Evolutionary conservation across 2,797 vertebrate genomes (phyloP).

Genomic region (Chelidonichthys spinosus): DNA sequence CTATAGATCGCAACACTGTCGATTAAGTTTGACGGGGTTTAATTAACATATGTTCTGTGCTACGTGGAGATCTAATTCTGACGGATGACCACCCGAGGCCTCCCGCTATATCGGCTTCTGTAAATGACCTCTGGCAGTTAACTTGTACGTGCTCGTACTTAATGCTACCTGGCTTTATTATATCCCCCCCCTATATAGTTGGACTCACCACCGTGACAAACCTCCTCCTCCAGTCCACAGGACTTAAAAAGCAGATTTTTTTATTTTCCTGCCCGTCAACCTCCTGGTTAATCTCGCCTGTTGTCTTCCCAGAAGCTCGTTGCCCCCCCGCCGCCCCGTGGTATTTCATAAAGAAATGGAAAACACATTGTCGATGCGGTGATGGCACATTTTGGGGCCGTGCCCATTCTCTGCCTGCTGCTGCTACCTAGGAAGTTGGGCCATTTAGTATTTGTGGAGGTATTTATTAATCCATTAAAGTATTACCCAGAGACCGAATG

Average conservation of each 20-base stretch:
- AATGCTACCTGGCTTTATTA: conserved; percentile 31
- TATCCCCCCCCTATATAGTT: conserved; percentile 10
- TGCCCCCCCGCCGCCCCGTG: conserved; percentile 26
- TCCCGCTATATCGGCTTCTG: neutral
- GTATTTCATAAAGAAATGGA: conserved; percentile 44
- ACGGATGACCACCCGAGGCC: too few species aligned
- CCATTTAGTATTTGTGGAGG: conserved; percentile 63
- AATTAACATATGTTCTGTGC: conserved; percentile 11
- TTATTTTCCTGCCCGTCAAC: conserved; percentile 47
- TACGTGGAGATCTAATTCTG: neutral
- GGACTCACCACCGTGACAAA: conserved; percentile 30
- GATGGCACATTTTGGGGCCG: conserved; percentile 50
- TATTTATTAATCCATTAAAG: conserved; percentile 75
- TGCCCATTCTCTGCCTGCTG: conserved; percentile 51
- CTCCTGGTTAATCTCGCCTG: conserved; percentile 38
- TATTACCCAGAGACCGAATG: conserved; percentile 55
- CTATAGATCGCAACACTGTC: neutral
- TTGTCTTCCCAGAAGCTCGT: conserved; percentile 55
- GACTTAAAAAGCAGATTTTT: conserved; percentile 27
- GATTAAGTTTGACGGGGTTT: conserved; percentile 11
- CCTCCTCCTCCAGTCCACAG: conserved; percentile 3
- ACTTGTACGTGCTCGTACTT: conserved; percentile 1
- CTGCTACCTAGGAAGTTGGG: conserved; percentile 58
- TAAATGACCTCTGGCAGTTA: neutral
- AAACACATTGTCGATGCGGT: conserved; percentile 51